Evolutionary conservation across 2,113 vertebrate genomes (phyloP).

Genomic region (Orthonyx spaldingii): DNA sequence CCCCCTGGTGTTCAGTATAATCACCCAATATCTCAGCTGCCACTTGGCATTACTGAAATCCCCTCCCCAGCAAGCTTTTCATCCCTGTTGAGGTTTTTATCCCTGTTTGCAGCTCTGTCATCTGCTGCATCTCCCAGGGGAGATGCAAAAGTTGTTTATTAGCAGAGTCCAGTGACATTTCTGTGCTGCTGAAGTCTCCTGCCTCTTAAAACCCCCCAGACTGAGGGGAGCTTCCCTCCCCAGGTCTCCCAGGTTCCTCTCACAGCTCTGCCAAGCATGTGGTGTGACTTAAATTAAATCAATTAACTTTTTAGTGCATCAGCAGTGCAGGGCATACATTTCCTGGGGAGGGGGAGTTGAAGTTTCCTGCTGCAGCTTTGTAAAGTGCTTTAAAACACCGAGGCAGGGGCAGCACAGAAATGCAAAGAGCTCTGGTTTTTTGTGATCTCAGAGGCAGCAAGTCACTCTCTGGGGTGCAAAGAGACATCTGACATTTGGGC

Average conservation of each 20-base stretch:
- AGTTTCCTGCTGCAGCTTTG: neutral
- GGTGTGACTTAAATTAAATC: neutral
- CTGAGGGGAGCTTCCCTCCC: neutral
- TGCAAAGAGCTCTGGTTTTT: neutral
- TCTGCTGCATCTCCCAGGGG: neutral
- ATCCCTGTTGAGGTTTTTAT: neutral
- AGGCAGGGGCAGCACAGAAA: neutral
- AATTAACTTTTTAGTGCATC: neutral
- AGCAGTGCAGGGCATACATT: neutral
- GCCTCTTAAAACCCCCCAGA: neutral
- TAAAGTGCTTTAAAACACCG: neutral
- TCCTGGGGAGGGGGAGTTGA: neutral
- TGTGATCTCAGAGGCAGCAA: neutral
- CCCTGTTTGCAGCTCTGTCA: neutral
- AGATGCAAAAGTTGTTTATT: neutral
- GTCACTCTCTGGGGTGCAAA: neutral
- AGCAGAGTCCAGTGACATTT: neutral
- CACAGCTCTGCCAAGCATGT: constrained; percentile 39
- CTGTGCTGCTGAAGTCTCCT: neutral
- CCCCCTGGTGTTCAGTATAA: neutral
- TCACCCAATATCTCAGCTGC: neutral
- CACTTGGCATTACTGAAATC: neutral
- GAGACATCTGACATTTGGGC: neutral
- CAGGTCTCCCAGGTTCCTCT: constrained; percentile 40
- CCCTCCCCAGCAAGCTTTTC: neutral